Evolutionary conservation across 1,140 invertebrate genomes (phyloP), one percentile per base, ranked within the genome.

Genomic region (Thaumetopoea pityocampa): DNA sequence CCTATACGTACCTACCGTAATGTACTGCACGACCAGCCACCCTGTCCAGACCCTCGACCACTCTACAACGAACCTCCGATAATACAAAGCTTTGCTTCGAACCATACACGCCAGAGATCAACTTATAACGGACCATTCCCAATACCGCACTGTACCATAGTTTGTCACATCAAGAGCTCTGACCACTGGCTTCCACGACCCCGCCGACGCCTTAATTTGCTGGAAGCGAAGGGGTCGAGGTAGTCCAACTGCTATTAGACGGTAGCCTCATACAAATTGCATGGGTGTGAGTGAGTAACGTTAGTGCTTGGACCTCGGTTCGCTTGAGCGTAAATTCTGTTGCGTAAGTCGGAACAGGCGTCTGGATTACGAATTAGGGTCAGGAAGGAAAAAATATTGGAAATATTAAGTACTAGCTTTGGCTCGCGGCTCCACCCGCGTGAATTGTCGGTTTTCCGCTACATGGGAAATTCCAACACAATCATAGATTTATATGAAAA

Each of bases 311-410:
- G 74, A 77, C 72, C 67, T 69, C 67, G 67, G 62, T 53, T 79
- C 74, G 73, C 65, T 82, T 77, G 66, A 79, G 78, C 78, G 72
- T 82, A 76, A 79, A 79, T 82, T 79, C 72, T 76, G 72, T 79
- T 82, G 78, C 78, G 78, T 82, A 82, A 82, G 78, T 76, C 65
- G 67, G 67, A 69, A 71, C 72, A 79, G 78, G 77, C 66, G 73
- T 74, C 68, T 74, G 77, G 67, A 67, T 67, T 61, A 63, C 51
- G 67, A 77, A 74, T 78, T 79, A 81, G 64, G 57, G 62, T 49
- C 55, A n/a, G n/a, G 55, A 43, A 46, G 55, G 57, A 50, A 53
- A 53, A 70, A 67, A 70, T 79, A 72, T 76, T 67, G 61, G 65
- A 51, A 62, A n/a, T n/a, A n/a, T n/a, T n/a, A n/a, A n/a, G n/a